Percentiles rank a stretch among this genome's conserved stretches.
Conservation (phyloP, 2,113 vertebrate genomes). For the Rousettus leschenaultii region DNA sequence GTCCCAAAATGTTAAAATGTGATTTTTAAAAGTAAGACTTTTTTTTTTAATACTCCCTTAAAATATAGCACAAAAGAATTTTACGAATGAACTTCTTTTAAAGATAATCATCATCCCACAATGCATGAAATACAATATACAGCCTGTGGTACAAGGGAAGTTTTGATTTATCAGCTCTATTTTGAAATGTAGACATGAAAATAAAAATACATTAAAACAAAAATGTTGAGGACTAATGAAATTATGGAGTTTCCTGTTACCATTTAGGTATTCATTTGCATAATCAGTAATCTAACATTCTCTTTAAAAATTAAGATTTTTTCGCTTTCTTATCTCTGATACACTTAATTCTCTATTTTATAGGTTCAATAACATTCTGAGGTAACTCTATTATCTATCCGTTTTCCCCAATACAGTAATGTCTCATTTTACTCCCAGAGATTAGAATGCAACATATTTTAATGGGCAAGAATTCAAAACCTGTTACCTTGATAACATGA, state of each 20-base stretch:
- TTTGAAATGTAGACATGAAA: slow-evolving; percentile 35
- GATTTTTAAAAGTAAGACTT: not conserved
- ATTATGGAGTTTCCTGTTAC: not conserved
- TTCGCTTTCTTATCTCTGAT: not conserved
- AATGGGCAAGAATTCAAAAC: not conserved
- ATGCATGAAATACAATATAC: not conserved
- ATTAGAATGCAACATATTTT: not conserved
- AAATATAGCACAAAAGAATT: not conserved
- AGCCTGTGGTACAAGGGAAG: not conserved
- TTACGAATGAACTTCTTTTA: slow-evolving; percentile 6
- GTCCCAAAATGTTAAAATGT: not conserved
- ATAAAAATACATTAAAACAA: slow-evolving; percentile 3
- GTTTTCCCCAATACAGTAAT: not conserved
- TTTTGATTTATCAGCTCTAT: slow-evolving; percentile 18
- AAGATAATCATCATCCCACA: not conserved
- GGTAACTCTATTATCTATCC: not conserved
- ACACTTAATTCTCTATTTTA: not conserved
- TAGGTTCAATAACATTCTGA: not conserved
- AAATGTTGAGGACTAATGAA: not conserved
- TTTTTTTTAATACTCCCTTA: not conserved
- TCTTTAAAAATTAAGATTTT: not conserved
- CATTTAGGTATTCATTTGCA: not conserved
- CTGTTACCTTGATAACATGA: not conserved
- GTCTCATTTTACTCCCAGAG: not conserved
- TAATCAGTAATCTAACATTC: slow-evolving; percentile 14